phyloP scores from a whole-genome alignment of 2,797 vertebrate genomes.

The Enteromius afrohamiltoni region DNA sequence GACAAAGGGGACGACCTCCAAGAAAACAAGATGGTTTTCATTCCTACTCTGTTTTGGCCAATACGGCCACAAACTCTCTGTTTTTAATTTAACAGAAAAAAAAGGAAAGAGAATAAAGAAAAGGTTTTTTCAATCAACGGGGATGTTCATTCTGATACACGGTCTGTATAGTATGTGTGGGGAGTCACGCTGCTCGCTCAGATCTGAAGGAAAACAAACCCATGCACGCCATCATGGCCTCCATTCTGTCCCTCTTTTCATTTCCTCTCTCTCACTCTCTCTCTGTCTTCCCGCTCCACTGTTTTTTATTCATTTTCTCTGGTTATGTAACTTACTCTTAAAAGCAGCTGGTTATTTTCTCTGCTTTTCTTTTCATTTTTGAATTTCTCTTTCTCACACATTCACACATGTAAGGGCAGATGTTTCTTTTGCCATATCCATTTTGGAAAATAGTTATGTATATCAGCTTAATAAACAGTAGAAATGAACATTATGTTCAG shows the following conservation, averaged over 20 bases:
- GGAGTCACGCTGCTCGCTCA: slow-evolving; percentile 68
- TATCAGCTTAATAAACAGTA: neutral
- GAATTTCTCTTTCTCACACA: slow-evolving; percentile 1
- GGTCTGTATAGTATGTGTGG: slow-evolving; percentile 61
- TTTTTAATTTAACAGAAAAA: slow-evolving; percentile 27
- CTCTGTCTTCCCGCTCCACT: slow-evolving; percentile 44
- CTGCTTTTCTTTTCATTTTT: neutral
- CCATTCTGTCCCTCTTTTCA: slow-evolving; percentile 56
- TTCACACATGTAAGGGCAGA: neutral
- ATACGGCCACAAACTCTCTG: slow-evolving; percentile 11
- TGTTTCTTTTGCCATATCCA: neutral
- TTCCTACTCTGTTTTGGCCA: slow-evolving; percentile 50
- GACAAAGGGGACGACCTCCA: slow-evolving; percentile 56
- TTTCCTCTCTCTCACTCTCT: slow-evolving; percentile 56
- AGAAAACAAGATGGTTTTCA: slow-evolving; percentile 65
- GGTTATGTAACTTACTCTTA: slow-evolving; percentile 41
- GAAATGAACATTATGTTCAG: slow-evolving; percentile 10
- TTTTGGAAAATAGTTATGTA: neutral
- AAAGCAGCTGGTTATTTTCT: neutral
- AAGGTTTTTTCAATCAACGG: slow-evolving; percentile 23
- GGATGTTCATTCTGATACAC: slow-evolving; percentile 67
- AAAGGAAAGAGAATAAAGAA: neutral
- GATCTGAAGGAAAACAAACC: slow-evolving; percentile 41
- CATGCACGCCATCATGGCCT: neutral
- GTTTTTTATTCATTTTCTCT: slow-evolving; percentile 43